These are phyloP conservation scores for Calliphora vicina DNA, from an alignment of 1,140 invertebrate species.

Conservation along the genomic window DNA sequence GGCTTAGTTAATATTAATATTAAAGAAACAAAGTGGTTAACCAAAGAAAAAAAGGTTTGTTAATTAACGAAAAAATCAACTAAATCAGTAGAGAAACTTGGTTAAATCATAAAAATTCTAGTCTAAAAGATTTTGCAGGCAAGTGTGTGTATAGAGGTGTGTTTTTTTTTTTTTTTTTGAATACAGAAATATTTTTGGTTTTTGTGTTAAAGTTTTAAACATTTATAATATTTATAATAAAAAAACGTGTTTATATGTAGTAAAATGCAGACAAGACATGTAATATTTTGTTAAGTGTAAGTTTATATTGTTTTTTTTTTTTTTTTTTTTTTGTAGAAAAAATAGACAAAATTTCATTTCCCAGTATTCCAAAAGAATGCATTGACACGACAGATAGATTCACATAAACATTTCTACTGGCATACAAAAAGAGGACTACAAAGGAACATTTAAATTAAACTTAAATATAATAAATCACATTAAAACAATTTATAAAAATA, in stretches of 20 bases:
- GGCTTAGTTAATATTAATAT: not conserved
- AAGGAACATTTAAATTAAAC: not conserved
- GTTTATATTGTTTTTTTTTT: not conserved
- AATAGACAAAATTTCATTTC: not conserved
- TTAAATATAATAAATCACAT: not conserved
- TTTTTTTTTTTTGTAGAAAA: not conserved
- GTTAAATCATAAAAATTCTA: constrained; percentile 11
- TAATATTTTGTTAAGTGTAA: not conserved
- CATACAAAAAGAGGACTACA: not conserved
- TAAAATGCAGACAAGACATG: not conserved
- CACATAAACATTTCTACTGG: not conserved
- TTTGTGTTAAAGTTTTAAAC: not conserved
- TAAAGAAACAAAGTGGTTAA: not conserved
- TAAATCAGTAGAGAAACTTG: not conserved
- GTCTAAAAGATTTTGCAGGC: constrained; percentile 6
- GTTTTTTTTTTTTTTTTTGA: not conserved
- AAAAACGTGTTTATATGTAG: not conserved
- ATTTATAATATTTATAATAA: not conserved
- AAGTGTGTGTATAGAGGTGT: constrained; percentile 15
- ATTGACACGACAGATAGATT: not conserved
- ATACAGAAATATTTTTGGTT: not conserved
- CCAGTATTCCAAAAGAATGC: not conserved
- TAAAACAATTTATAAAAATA: not conserved
- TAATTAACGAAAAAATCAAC: not conserved
- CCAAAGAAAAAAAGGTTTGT: not conserved